Evolutionary conservation across 2,113 vertebrate species (phyloP), one percentile per base, ranked within the genome.

Genomic region (Gambusia holbrooki): DNA sequence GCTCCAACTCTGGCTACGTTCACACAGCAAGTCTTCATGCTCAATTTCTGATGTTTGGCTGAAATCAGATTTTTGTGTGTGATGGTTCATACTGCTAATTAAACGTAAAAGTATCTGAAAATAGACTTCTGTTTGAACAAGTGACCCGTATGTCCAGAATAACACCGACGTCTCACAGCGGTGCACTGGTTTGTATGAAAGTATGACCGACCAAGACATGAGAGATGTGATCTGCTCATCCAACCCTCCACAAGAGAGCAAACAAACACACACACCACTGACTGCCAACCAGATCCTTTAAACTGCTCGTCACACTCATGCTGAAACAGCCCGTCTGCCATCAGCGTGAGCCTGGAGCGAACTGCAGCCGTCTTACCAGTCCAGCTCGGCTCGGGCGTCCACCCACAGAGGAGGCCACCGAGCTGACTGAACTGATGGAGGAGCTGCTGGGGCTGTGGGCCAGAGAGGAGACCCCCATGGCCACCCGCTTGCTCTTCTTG

Each of bases 401-500:
- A 3, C 98, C 96, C 0, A 99, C 98, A 0, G 98, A 99, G 0
- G 98, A 99, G 71, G 98, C 98, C 90, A 99, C 98, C 0, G 98
- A 99, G 93, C 98, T 99, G 94, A 99, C 97, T 0, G 98, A 99
- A 92, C 98, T 99, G 93, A 99, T 98, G 92, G 98, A 99, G 54
- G 98, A 99, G 82, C 98, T 99, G 95, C 98, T 99, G 90, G 98
- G 98, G 85, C 98, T 99, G 94, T 99, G 98, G 77, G 96, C 97
- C 83, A 99, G 91, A 1, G 98, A 97, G 0, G 98, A 99, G 17
- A 99, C 97, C 0, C 98, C 98, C 98, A 99, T 99, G 75, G 98
- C 97, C 96, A 99, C 94, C 0, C 97, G 87, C 83, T 99, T 98
- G 92, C 96, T 99, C 95, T 99, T 99, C 94, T 99, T 99, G 0